These are phyloP conservation scores for Sesia apiformis DNA, from an alignment of 2,888 invertebrate species.

Conservation along the genomic window DNA sequence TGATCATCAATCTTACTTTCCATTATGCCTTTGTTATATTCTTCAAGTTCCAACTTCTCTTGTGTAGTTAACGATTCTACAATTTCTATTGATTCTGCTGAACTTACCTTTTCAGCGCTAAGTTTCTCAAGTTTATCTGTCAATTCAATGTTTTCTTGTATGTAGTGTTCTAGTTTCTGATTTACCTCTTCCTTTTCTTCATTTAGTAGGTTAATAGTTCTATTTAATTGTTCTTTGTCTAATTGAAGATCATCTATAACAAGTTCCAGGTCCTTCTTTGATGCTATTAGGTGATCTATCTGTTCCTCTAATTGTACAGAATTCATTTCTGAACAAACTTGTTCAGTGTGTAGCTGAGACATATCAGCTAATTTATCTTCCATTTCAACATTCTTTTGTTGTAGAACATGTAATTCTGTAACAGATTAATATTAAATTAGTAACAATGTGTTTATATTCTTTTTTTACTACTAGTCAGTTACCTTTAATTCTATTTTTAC, in stretches of 20 bases:
- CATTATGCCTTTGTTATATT: constrained; percentile 74
- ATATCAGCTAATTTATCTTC: constrained; percentile 77
- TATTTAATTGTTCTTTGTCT: constrained; percentile 70
- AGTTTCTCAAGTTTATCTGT: constrained; percentile 82
- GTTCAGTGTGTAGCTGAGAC: constrained; percentile 77
- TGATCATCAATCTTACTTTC: constrained; percentile 25
- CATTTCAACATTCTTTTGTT: constrained; percentile 77
- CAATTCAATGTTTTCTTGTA: constrained; percentile 83
- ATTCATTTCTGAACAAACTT: constrained; percentile 85
- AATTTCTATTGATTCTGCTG: constrained; percentile 84
- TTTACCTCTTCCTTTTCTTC: constrained; percentile 76
- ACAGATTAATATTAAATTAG: constrained; percentile 9
- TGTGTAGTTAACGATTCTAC: constrained; percentile 81
- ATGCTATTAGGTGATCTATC: constrained; percentile 72
- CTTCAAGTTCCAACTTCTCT: constrained; percentile 80
- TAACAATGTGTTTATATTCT: background rate
- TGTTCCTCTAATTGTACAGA: constrained; percentile 87
- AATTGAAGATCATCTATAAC: constrained; percentile 63
- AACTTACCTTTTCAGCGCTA: constrained; percentile 81
- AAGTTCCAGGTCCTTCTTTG: constrained; percentile 61
- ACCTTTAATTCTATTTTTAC: too few species aligned
- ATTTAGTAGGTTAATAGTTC: constrained; percentile 71
- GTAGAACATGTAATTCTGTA: constrained; percentile 70
- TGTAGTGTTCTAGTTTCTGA: constrained; percentile 77
- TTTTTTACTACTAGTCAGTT: too few species aligned